phyloP scores from a whole-genome alignment of 2,888 invertebrate species.

The Tethea ocularis region DNA sequence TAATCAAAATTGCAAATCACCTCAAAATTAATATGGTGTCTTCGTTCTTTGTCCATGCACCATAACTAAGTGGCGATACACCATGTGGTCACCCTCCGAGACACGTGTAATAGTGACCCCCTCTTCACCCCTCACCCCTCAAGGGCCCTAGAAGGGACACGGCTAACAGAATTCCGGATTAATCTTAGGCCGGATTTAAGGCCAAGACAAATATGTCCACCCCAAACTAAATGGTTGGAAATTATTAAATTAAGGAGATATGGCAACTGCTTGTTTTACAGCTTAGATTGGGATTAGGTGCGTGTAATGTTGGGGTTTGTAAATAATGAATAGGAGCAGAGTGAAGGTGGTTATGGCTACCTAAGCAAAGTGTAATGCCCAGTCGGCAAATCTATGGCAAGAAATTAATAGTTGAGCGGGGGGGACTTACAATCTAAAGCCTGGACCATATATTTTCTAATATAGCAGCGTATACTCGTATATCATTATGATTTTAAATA shows the following conservation, averaged over 20 bases:
- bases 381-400: not conserved
- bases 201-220: slow-evolving; percentile 77
- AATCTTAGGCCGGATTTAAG: slow-evolving; percentile 75
- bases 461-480: too few relatives aligned
- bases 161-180: slow-evolving; percentile 72
- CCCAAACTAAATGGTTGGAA: slow-evolving; percentile 71
- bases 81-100: slow-evolving; percentile 40
- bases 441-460: not conserved
- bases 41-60: slow-evolving; percentile 32
- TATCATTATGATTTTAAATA: too few relatives aligned
- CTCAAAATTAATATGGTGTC: slow-evolving; percentile 32
- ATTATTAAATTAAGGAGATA: slow-evolving; percentile 77
- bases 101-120: slow-evolving; percentile 40
- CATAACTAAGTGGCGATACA: slow-evolving; percentile 47
- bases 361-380: not conserved
- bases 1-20: slow-evolving; percentile 16
- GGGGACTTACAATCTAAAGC: not conserved
- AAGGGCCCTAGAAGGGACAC: slow-evolving; percentile 45
- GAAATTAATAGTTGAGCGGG: not conserved
- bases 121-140: slow-evolving; percentile 24
- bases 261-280: slow-evolving; percentile 52
- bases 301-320: slow-evolving; percentile 1
- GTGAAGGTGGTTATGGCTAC: not conserved
- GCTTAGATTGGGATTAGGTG: slow-evolving; percentile 17
- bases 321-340: not conserved